Conservation (phyloP, 2,888 invertebrate genomes). For the Oscheius sp. region DNA sequence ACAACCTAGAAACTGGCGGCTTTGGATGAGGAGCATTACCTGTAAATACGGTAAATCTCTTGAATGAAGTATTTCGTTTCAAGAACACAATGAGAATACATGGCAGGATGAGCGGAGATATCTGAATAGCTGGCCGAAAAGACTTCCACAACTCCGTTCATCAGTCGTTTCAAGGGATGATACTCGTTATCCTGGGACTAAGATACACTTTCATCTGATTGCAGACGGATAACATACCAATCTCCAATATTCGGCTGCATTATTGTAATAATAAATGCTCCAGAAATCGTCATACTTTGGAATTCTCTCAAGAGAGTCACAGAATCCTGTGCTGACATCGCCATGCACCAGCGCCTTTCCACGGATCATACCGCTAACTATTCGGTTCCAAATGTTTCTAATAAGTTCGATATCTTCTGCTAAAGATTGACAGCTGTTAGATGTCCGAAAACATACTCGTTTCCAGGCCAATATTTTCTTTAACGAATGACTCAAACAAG, state of each 20-base stretch:
- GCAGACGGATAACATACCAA: constrained; percentile 6
- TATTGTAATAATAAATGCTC: constrained; percentile 26
- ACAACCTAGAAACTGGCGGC: constrained; percentile 19
- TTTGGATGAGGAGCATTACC: neutral
- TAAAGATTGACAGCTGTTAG: neutral
- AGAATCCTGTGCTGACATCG: constrained; percentile 28
- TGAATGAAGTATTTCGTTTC: constrained; percentile 19
- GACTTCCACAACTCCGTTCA: constrained; percentile 25
- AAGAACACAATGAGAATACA: constrained; percentile 27
- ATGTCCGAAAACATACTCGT: neutral
- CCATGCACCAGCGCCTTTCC: constrained; percentile 26
- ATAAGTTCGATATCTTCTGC: constrained; percentile 14
- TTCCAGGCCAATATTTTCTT: constrained; percentile 29
- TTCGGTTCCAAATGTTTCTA: constrained; percentile 29
- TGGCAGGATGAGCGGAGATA: constrained; percentile 20
- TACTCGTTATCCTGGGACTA: constrained; percentile 33
- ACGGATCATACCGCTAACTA: constrained; percentile 19
- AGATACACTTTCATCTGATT: neutral
- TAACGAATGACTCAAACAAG: constrained; percentile 26
- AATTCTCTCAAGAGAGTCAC: constrained; percentile 25
- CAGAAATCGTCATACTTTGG: constrained; percentile 22
- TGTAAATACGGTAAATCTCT: constrained; percentile 6
- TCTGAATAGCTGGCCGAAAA: constrained; percentile 26
- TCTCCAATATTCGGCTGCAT: constrained; percentile 35
- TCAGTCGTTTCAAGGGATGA: constrained; percentile 28